These are phyloP conservation scores for Pseudanteris insignis DNA, from an alignment of 2,888 invertebrate genomes.

Conservation along the genomic window DNA sequence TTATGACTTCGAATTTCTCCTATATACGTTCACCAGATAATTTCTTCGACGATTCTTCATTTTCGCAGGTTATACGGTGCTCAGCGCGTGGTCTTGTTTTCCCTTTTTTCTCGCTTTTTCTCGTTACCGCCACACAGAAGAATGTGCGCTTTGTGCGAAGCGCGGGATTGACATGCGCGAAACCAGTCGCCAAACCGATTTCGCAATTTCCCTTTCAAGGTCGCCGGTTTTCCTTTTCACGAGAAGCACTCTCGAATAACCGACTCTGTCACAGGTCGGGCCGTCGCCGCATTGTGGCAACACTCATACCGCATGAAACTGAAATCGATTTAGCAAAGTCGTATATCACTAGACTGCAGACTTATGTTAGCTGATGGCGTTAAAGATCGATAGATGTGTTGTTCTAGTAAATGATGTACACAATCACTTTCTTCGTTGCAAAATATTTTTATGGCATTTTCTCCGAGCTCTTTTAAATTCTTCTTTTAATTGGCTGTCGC, in stretches of 20 bases:
- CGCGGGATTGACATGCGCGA: constrained; percentile 35
- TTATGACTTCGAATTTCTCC: constrained; percentile 30
- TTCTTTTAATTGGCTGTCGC: no score
- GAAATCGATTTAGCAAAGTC: no score
- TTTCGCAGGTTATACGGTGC: constrained; percentile 3
- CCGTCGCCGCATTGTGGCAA: no score
- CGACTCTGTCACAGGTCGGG: no score
- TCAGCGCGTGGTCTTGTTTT: constrained; percentile 15
- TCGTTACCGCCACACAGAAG: constrained; percentile 14
- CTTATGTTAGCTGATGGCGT: constrained; percentile 1
- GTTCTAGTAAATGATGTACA: not conserved
- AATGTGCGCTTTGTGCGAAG: constrained; percentile 15
- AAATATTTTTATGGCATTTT: constrained; percentile 6
- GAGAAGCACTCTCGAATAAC: constrained; percentile 19
- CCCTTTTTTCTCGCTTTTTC: constrained; percentile 17
- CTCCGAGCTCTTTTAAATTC: no score
- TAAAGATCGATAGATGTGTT: constrained; percentile 3
- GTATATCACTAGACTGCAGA: not conserved
- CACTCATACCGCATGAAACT: no score
- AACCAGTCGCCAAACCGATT: constrained; percentile 43
- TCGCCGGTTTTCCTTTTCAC: constrained; percentile 42
- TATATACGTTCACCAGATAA: constrained; percentile 15
- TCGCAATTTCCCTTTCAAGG: constrained; percentile 47
- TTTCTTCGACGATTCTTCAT: constrained; percentile 24
- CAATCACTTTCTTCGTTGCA: constrained; percentile 6